Evolutionary conservation across 2,113 vertebrate species (phyloP), one percentile per base, ranked within the genome.

Genomic region (Lota lota): DNA sequence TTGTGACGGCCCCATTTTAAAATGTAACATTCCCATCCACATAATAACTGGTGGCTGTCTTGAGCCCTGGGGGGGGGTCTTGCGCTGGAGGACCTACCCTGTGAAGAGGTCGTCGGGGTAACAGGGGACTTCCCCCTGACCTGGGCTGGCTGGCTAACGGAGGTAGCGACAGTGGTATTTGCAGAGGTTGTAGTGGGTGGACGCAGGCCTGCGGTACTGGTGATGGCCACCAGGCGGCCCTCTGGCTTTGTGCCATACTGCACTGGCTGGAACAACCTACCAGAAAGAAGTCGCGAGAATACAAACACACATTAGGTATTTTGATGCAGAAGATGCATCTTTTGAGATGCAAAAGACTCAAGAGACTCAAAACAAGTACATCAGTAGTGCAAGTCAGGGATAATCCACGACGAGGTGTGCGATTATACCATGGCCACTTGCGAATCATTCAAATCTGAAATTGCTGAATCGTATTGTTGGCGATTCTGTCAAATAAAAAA

Each of bases 191-290:
- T 79, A 0, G 90, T 81, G 28, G 92, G 88, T 0, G 92, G 92
- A 10, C 90, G 90, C 67, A 90, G 92, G 70, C 86, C 79, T 64
- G 87, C 58, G 62, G 68, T 18, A 74, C 63, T 91, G 21, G 93
- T 87, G 63, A 96, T 86, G 54, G 90, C 67, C 0, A 94, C 92
- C 1, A 94, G 92, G 40, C 93, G 91, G 19, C 95, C 96, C 78
- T 97, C 96, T 4, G 96, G 94, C 73, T 96, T 97, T 62, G 95
- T 95, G 24, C 95, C 95, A 0, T 96, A 97, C 71, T 93, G 95
- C 75, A 97, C 95, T 0, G 95, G 92, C 71, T 95, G 95, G 76
- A 97, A 96, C 85, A 97, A 88, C 83, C 96, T 97, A 76, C 69
- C 63, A 15, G 17, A 64, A 5, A 54, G 50, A 20, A 12, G 40